phyloP scores from a whole-genome alignment of 1,140 invertebrate genomes.

The Orius insidiosus region DNA sequence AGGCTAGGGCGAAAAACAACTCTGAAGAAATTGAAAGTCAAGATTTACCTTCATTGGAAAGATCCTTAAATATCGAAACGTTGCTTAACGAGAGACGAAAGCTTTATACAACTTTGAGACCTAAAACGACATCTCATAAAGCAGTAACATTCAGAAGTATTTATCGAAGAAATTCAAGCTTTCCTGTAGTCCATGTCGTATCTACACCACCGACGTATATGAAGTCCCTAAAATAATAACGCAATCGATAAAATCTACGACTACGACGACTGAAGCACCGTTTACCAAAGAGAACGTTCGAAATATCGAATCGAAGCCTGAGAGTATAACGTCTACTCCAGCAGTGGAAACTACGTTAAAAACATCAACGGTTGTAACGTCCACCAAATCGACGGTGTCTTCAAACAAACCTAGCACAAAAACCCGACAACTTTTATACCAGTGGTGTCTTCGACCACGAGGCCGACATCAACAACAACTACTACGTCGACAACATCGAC shows the following conservation, averaged over 20 bases:
- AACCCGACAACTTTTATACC: slow-evolving; percentile 1
- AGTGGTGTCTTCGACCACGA: no score
- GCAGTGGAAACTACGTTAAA: background rate
- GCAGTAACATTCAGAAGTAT: slow-evolving; percentile 10
- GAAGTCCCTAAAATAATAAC: slow-evolving; percentile 12
- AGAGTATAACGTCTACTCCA: background rate
- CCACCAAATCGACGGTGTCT: background rate
- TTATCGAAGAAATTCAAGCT: slow-evolving; percentile 13
- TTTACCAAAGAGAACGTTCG: no score
- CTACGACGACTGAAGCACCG: no score
- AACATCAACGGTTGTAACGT: background rate
- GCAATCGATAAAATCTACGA: no score
- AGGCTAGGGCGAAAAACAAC: no score
- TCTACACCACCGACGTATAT: slow-evolving; percentile 14
- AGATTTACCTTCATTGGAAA: no score
- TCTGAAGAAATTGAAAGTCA: no score
- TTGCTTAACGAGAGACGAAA: slow-evolving; percentile 4
- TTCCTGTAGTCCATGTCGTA: slow-evolving; percentile 8
- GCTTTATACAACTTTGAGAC: slow-evolving; percentile 6
- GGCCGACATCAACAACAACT: no score
- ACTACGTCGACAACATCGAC: slow-evolving; percentile 1
- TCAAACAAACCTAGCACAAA: background rate
- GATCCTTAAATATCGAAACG: no score
- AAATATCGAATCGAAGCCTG: background rate
- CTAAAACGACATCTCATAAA: slow-evolving; percentile 12